Conservation (phyloP, 2,113 vertebrate species). For the Dolichotis patagonum region DNA sequence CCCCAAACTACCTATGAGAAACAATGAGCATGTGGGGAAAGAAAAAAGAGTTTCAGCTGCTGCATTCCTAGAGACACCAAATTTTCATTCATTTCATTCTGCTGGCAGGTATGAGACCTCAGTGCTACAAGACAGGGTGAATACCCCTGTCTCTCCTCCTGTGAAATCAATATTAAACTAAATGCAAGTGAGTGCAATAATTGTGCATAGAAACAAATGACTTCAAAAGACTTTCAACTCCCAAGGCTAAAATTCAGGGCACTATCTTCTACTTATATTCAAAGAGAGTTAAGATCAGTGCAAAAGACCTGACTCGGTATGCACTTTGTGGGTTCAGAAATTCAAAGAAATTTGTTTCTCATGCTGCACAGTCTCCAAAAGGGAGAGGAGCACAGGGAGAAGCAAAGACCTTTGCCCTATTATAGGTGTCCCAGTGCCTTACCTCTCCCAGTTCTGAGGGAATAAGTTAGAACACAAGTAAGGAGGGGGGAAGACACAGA, state of each 20-base stretch:
- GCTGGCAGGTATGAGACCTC: not conserved
- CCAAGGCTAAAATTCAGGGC: not conserved
- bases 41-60: not conserved
- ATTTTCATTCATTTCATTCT: not conserved
- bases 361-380: not conserved
- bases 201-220: not conserved
- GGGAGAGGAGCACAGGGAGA: not conserved
- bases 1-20: not conserved
- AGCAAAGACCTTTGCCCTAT: not conserved
- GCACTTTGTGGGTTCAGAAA: not conserved
- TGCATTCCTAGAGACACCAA: not conserved
- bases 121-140: not conserved
- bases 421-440: rapidly evolving
- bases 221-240: not conserved
- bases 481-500: not conserved
- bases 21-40: not conserved
- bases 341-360: not conserved
- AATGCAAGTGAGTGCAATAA: not conserved
- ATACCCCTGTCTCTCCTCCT: not conserved
- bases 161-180: not conserved
- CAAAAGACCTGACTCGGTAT: not conserved
- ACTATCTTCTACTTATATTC: not conserved
- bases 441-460: not conserved
- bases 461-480: not conserved
- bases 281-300: not conserved